phyloP scores from a whole-genome alignment of 2,888 invertebrate species.

The Phorcus lineatus region DNA sequence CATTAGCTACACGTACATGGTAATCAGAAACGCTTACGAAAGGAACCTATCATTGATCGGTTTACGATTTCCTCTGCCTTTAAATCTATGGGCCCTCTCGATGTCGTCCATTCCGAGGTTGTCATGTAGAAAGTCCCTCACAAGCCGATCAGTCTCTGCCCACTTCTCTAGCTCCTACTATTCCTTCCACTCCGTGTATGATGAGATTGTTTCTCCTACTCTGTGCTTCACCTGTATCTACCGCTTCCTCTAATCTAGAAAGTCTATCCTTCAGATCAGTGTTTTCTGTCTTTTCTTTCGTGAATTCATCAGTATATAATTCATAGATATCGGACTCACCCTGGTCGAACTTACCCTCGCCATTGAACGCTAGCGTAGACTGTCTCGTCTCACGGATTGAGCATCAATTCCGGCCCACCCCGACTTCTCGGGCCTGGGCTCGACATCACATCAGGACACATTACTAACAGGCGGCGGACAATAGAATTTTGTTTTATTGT shows the following conservation, averaged over 20 bases:
- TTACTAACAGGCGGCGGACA: neutral
- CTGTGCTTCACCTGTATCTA: neutral
- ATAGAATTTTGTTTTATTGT: no score
- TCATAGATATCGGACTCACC: no score
- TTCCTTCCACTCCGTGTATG: neutral
- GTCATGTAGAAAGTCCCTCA: neutral
- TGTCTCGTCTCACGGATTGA: neutral
- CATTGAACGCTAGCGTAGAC: no score
- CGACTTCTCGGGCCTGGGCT: neutral
- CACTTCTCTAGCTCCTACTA: constrained; percentile 4
- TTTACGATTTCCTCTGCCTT: neutral
- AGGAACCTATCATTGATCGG: neutral
- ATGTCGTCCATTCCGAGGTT: neutral
- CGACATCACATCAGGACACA: neutral
- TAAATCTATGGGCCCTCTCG: neutral
- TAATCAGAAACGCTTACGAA: no score
- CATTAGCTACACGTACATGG: neutral
- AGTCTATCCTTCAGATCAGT: neutral
- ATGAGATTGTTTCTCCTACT: neutral
- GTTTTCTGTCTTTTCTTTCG: no score
- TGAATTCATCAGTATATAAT: neutral
- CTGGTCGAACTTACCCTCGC: no score
- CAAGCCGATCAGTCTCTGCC: neutral
- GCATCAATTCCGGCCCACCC: neutral
- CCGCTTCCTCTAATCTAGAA: neutral